phyloP scores from a whole-genome alignment of 2,113 vertebrate species.

The Potamarius usumacintae region DNA sequence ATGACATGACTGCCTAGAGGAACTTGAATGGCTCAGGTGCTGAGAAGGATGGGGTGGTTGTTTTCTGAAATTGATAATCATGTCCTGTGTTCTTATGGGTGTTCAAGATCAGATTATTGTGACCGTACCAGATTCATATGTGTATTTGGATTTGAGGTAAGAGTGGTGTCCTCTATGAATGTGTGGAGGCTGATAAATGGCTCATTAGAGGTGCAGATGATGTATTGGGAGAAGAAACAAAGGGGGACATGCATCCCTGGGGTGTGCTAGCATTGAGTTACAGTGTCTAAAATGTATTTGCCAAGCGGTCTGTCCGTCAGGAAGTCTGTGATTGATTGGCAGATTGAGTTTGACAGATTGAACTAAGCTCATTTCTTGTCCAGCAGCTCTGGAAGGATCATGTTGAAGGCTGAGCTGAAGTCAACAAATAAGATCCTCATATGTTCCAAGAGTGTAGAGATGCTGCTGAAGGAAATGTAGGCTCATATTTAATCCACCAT shows the following conservation, averaged over 20 bases:
- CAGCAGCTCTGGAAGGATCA: conserved; percentile 3
- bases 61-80: not conserved
- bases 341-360: not conserved
- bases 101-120: not conserved
- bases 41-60: not conserved
- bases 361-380: not conserved
- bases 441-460: not conserved
- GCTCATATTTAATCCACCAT: not conserved
- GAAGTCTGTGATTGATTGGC: not conserved
- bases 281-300: conserved; percentile 9
- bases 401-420: not conserved
- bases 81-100: not conserved
- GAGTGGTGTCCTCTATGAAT: not conserved
- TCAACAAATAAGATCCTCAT: not conserved
- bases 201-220: conserved; percentile 11
- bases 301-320: not conserved
- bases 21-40: not conserved
- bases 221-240: not conserved
- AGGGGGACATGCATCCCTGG: not conserved
- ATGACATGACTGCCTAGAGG: not conserved
- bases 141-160: not conserved
- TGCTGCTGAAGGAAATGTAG: not conserved
- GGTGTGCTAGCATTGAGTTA: not conserved
- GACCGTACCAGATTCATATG: not conserved
- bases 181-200: not conserved